Evolutionary conservation across 1,140 invertebrate genomes (phyloP), one percentile per base, ranked within the genome.

Genomic region (Epicauta chinensis): DNA sequence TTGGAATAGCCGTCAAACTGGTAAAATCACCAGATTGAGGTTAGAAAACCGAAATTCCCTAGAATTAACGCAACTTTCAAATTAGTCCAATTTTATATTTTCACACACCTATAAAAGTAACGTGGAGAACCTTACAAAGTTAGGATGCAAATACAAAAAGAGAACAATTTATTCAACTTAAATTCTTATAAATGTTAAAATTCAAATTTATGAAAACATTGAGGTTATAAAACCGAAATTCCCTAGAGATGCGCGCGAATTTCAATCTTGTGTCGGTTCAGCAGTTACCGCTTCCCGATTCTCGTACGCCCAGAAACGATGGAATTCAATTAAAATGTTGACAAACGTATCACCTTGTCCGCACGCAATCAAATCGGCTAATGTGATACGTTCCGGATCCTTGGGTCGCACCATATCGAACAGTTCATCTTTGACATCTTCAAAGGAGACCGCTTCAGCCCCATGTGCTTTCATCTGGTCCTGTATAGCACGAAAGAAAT

Each of bases 251-350:
- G 23, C n/a, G 23, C 13, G 9, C 16, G 1, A 16, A 35, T 16
- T 16, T 47, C 35, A 66, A 46, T 65, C 63, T 56, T 65, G 63
- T 49, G 61, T 51, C 2, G 68, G 64, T 31, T 84, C 83, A 7
- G 80, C 77, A 0, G 81, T 80, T 54, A 86, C 72, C 0, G 81
- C 82, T 75, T 96, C 93, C 53, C 93, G 75, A 73, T 95, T 93
- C 74, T 97, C 93, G 69, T 97, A 94, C 0, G 87, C 87, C 89
- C 89, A 96, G 77, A 97, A 98, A 36, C 93, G 92, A 73, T 97
- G 91, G 53, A 97, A 83, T 75, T 98, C 95, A 62, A 95, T 91
- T 53, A 98, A 75, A 69, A 98, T 95, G 65, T 89, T 93, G 9
- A 97, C 81, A 51, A 97, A 89, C 3, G 91, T 94, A 62, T 93